Base-by-base conservation (phyloP, 2,113 vertebrate genomes). In the Oreotrochilus melanogaster region DNA sequence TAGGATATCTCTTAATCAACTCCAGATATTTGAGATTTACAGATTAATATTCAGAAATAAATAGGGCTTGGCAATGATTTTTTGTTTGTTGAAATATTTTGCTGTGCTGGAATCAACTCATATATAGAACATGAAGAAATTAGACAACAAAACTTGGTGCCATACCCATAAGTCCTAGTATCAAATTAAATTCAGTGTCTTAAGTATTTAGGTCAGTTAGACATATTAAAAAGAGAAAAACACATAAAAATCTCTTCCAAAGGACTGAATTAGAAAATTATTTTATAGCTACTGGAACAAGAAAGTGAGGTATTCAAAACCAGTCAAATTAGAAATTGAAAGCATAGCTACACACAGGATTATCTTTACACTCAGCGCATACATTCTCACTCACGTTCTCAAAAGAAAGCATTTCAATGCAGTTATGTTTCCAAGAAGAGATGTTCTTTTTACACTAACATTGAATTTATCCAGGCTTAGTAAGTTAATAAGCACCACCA, bases 401-500 rank as follows among this genome's bases (percentile, higher is more conserved):
- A 60, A 6, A 22, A 43, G 7, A 28, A 51, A 9, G 31, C 27
- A 10, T 47, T 53, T 79, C 25, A 60, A 10, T 31, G 16, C 10
- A 50, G 56, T 73, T 73, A 12, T 3, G 0, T 12, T 54, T 18
- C 13, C 25, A 75, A 2, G 8, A 25, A 54, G 17, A 42, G 12
- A 23, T 56, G 13, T 47, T 64, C 30, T 42, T 0, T 6, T 16
- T 35, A 10, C 10, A 19, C 2, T 30, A 88, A 64, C 6, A 4
- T 18, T 54, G 11, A 72, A 50, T 42, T 2, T 86, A 42, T 71
- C 14, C 18, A 48, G 11, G 11, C 18, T 47, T 47, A 47, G 18
- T 47, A 47, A 47, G 6, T 43, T 84, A 50, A 5, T 54, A 54
- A 19, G 2, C 7, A 0, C 4, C 7, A 25, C 6, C 10, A 0